These are phyloP conservation scores for Microtus oregoni DNA, from an alignment of 2,113 vertebrate genomes.

Conservation along the genomic window DNA sequence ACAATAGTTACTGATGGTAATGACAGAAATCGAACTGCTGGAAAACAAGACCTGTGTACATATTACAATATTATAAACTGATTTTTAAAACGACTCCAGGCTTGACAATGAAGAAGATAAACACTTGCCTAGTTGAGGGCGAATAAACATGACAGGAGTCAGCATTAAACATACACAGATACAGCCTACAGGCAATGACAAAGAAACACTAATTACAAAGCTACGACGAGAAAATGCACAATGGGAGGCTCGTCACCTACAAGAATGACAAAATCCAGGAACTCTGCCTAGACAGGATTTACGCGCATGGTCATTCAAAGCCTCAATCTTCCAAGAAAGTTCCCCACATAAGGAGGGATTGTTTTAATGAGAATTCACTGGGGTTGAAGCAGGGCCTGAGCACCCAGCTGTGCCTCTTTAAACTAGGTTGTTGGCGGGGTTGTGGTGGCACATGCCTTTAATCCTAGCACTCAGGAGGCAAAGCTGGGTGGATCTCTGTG, in stretches of 20 bases:
- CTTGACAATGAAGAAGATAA: conserved; percentile 53
- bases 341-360: no score
- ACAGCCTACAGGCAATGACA: conserved; percentile 19
- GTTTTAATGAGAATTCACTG: no score
- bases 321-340: no score
- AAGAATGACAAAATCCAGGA: conserved; percentile 11
- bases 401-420: no score
- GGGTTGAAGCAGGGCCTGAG: no score
- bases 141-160: conserved; percentile 9
- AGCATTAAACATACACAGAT: conserved; percentile 29
- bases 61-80: conserved; percentile 23
- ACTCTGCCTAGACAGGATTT: not conserved
- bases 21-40: not conserved
- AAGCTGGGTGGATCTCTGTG: no score
- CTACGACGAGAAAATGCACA: not conserved
- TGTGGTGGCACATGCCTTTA: no score
- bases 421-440: no score
- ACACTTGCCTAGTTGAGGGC: conserved; percentile 16
- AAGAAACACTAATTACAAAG: conserved; percentile 56
- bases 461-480: no score
- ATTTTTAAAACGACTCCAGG: conserved; percentile 24
- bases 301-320: no score
- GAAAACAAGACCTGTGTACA: conserved; percentile 25
- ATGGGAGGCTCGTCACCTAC: not conserved
- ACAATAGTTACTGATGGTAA: conserved; percentile 26